Evolutionary conservation across 1,140 invertebrate species (phyloP), one percentile per base, ranked within the genome.

Genomic region (Drosophila rufa): DNA sequence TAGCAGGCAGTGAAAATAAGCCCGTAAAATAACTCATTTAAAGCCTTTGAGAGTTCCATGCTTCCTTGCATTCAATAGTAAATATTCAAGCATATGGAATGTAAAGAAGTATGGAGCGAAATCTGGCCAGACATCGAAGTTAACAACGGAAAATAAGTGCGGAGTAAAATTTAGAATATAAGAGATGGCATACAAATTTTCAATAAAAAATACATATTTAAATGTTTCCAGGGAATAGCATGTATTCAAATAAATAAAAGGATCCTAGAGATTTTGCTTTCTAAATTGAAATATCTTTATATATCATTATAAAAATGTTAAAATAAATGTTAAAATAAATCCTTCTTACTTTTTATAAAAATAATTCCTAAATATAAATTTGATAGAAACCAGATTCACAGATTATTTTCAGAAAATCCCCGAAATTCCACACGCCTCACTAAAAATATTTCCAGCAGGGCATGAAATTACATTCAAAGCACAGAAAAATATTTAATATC

Each of bases 61-160:
- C 92, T 92, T 92, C 92, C 92, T 92, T 92, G 92, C 92, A 92
- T 92, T 92, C 92, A 92, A 92, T 92, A 92, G 92, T 92, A 91
- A 71, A 78, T 77, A 81, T 62, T 79, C 70, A 75, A 92, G 61
- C 92, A 92, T 92, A 92, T 92, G 92, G 92, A 92, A 92, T 92
- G 92, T 92, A 92, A 92, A 92, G 92, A 92, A 92, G 92, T 92
- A 92, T 92, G 92, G 92, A 92, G 92, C 92, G 80, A 84, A 69
- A 91, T 81, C 57, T 85, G 92, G 92, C 90, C 58, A 75, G 66
- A 69, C 91, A 81, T 57, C 91, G 42, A 36, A 36, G 4, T 56
- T 58, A 40, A 33, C 42, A 50, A 17, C 6, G 15, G 36, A 36
- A 30, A 43, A 30, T 50, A 4, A 46, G 15, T 19, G 51, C 6